These are phyloP conservation scores for Aselliscus stoliczkanus DNA, from an alignment of 2,797 vertebrate genomes.

Conservation along the genomic window DNA sequence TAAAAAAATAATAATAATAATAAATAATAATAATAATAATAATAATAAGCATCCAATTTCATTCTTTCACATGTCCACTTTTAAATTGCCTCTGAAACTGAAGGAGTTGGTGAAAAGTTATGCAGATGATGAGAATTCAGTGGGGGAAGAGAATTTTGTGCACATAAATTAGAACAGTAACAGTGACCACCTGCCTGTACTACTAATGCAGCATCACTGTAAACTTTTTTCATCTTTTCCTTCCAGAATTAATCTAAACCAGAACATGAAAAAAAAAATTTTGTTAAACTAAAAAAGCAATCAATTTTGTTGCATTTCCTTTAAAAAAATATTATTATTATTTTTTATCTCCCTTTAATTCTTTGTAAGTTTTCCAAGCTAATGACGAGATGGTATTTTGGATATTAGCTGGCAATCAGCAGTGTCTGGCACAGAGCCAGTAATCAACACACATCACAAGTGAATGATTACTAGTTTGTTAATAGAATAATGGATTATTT, in stretches of 20 bases:
- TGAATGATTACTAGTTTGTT: neutral
- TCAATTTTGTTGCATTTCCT: neutral
- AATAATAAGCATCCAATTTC: neutral
- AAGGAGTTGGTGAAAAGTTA: neutral
- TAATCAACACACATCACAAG: neutral
- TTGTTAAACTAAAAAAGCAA: neutral
- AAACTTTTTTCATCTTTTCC: neutral
- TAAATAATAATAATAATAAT: too few relatives aligned
- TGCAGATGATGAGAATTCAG: neutral
- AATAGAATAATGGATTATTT: neutral
- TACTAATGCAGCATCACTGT: neutral
- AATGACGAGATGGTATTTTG: neutral
- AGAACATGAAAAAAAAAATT: neutral
- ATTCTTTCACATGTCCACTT: neutral
- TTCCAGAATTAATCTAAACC: neutral
- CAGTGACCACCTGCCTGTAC: neutral
- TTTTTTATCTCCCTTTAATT: neutral
- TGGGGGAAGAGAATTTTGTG: neutral
- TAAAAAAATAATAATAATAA: too few relatives aligned
- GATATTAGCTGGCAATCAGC: neutral
- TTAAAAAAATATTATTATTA: neutral
- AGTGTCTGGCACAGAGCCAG: neutral
- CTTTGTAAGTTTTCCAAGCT: neutral
- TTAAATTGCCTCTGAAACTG: slow-evolving; percentile 10
- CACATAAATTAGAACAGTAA: neutral